A percentile compares a stretch with the other conserved stretches of the same genome.
These are phyloP conservation scores for Slavum lentiscoides DNA, from an alignment of 2,888 invertebrate species.

Conservation along the genomic window DNA sequence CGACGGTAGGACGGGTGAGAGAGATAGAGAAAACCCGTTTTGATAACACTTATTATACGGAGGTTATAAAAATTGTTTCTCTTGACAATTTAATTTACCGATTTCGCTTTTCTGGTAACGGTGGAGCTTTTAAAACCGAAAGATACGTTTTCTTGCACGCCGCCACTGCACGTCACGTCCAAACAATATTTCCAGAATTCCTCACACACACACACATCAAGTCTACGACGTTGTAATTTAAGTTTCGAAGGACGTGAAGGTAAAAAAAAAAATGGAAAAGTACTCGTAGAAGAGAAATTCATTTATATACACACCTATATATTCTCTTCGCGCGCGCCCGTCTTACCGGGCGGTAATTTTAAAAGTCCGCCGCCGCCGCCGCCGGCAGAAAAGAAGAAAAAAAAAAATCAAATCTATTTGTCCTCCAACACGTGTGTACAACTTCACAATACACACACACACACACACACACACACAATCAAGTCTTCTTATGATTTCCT, in stretches of 20 bases:
- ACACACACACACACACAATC: not conserved
- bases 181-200: slow-evolving; percentile 33
- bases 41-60: no score
- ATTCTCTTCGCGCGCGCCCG: not conserved
- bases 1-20: no score
- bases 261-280: no score
- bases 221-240: slow-evolving; percentile 15
- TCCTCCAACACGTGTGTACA: slow-evolving; percentile 21
- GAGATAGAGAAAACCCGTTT: no score
- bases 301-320: not conserved
- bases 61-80: no score
- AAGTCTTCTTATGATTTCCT: slow-evolving; percentile 40
- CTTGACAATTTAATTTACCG: no score
- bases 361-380: no score
- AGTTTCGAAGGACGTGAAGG: not conserved
- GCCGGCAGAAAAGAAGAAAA: not conserved
- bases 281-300: not conserved
- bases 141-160: slow-evolving; percentile 9
- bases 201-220: not conserved
- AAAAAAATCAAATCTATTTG: slow-evolving; percentile 37
- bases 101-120: not conserved
- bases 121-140: slow-evolving; percentile 18
- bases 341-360: not conserved
- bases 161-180: slow-evolving; percentile 5
- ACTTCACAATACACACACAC: not conserved